Conservation (phyloP, 2,797 vertebrate species). For the Potorous gilbertii region DNA sequence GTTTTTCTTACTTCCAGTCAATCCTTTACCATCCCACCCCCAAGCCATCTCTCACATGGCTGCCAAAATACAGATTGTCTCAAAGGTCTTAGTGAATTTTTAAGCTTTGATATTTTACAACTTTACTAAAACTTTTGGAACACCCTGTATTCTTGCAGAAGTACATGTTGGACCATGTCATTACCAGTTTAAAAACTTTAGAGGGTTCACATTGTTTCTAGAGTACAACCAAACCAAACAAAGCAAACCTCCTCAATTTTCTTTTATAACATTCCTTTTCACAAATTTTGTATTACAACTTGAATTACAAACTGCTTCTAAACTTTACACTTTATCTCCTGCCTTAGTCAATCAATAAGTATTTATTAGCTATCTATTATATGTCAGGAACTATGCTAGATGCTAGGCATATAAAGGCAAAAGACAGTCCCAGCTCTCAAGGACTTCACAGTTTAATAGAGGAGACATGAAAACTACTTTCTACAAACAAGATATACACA, state of each 20-base stretch:
- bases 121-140: background rate
- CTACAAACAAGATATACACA: background rate
- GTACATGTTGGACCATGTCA: background rate
- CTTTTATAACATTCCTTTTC: background rate
- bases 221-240: background rate
- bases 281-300: background rate
- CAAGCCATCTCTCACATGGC: background rate
- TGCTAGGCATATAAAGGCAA: background rate
- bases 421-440: background rate
- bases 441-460: background rate
- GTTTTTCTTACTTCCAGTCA: background rate
- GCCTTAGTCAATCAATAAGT: too few relatives aligned
- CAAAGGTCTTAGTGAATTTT: background rate
- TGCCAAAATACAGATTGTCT: background rate
- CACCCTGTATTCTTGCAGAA: background rate
- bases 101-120: background rate
- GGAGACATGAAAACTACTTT: background rate
- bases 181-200: background rate
- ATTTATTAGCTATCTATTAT: background rate
- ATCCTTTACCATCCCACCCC: background rate
- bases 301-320: background rate
- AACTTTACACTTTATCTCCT: background rate
- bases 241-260: background rate
- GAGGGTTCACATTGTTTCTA: background rate
- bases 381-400: background rate